A percentile compares a stretch with the other conserved stretches of the same genome.
Conservation (phyloP, 2,113 vertebrate genomes). For the Rhipidura dahli region DNA sequence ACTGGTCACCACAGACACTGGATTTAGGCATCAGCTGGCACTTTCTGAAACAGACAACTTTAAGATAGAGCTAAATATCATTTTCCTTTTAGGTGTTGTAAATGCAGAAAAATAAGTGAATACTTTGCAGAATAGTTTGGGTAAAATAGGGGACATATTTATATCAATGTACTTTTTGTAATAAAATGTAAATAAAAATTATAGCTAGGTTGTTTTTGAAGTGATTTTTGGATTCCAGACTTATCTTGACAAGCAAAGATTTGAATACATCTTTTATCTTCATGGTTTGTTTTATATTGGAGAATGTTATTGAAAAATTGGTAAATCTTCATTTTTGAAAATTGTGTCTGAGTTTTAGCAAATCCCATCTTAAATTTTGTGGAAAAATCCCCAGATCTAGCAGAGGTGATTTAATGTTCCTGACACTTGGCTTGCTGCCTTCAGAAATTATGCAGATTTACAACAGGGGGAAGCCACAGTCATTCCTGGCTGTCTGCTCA, state of each 20-base stretch:
- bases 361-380: neutral
- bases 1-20: conserved; percentile 4
- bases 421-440: neutral
- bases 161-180: conserved; percentile 19
- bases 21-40: neutral
- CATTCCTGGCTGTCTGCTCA: neutral
- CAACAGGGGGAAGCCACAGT: neutral
- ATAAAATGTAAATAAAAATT: conserved; percentile 55
- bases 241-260: neutral
- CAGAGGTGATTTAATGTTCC: neutral
- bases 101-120: conserved; percentile 1
- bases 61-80: conserved; percentile 36
- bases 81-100: conserved; percentile 3
- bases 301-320: neutral
- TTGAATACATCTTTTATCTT: neutral
- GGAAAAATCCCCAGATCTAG: fast-evolving
- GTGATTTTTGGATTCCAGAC: conserved; percentile 26
- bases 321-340: neutral
- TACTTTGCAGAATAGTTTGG: neutral
- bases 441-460: neutral
- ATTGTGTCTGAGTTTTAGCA: neutral
- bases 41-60: conserved; percentile 54
- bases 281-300: neutral
- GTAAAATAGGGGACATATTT: conserved; percentile 39
- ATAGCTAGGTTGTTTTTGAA: conserved; percentile 7